Percentiles rank a stretch among this genome's conserved stretches.
Conservation (phyloP, 2,113 vertebrate genomes). For the Narcine bancroftii region DNA sequence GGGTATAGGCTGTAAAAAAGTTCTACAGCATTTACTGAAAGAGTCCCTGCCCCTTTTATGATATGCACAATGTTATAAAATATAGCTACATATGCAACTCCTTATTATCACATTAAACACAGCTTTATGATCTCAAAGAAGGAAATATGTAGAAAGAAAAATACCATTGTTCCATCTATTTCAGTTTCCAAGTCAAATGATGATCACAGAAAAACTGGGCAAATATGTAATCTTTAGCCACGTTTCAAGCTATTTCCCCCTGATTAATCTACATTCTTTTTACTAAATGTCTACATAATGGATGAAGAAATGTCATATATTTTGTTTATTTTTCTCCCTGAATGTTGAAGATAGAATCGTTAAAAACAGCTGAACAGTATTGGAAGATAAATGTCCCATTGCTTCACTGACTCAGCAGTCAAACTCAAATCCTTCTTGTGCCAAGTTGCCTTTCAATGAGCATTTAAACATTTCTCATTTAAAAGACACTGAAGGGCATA, state of each 20-base stretch:
- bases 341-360: slow-evolving; percentile 26
- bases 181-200: slow-evolving; percentile 14
- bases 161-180: neutral
- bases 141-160: neutral
- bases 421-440: neutral
- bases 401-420: neutral
- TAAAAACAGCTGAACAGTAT: neutral
- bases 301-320: slow-evolving; percentile 32
- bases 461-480: neutral
- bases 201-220: slow-evolving; percentile 5
- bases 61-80: neutral
- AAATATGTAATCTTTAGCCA: slow-evolving; percentile 27
- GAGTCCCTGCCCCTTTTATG: no score
- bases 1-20: no score
- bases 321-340: slow-evolving; percentile 24
- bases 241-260: slow-evolving; percentile 24
- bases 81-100: neutral
- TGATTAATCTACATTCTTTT: slow-evolving; percentile 36
- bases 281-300: slow-evolving; percentile 27
- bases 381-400: neutral
- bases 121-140: neutral
- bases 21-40: no score
- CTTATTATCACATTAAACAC: neutral
- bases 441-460: neutral
- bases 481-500: neutral